These are phyloP conservation scores for Neotoma lepida DNA, from an alignment of 2,113 vertebrate genomes.

Conservation along the genomic window DNA sequence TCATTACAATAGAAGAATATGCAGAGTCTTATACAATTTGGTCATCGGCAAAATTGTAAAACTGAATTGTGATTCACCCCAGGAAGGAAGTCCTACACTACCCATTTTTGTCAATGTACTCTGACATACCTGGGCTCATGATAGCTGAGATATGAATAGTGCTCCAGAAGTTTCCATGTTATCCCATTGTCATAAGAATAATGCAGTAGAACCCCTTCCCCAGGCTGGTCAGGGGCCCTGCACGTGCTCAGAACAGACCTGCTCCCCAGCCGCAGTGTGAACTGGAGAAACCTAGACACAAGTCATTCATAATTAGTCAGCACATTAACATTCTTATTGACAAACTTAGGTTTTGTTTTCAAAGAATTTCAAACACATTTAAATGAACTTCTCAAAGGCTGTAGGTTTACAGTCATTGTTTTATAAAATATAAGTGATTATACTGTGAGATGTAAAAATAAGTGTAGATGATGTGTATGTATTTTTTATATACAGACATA, in stretches of 20 bases:
- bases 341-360: conserved; percentile 56
- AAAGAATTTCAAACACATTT: conserved; percentile 70
- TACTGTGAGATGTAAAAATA: conserved; percentile 9
- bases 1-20: background rate
- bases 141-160: conserved; percentile 96
- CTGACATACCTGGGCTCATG: conserved; percentile 94
- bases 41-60: background rate
- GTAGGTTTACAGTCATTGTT: background rate
- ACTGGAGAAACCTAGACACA: conserved; percentile 94
- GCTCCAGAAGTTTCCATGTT: conserved; percentile 96
- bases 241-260: conserved; percentile 96
- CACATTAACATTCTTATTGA: background rate
- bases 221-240: conserved; percentile 95
- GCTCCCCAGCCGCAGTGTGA: conserved; percentile 95
- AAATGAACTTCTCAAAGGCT: conserved; percentile 57
- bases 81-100: background rate
- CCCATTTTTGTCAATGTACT: background rate
- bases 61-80: background rate
- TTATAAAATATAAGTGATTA: conserved; percentile 43
- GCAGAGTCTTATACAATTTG: background rate
- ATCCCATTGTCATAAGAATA: conserved; percentile 97
- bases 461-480: conserved; percentile 6
- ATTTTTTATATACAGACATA: background rate
- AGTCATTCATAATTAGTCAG: conserved; percentile 27
- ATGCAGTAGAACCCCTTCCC: conserved; percentile 96